phyloP scores from a whole-genome alignment of 2,888 invertebrate species.

The Melinaea marsaeus region DNA sequence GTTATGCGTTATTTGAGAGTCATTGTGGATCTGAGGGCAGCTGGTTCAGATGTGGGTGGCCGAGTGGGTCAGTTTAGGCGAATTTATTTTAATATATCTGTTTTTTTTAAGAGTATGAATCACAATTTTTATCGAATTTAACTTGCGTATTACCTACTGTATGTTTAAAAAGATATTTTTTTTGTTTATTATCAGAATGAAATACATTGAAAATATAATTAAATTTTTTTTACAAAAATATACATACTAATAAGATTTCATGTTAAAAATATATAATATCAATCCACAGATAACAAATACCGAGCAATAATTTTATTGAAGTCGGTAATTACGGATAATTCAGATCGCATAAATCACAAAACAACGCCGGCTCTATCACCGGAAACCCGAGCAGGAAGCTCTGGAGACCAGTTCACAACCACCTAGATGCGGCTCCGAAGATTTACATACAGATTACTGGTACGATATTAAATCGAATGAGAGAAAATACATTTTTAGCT shows the following conservation, averaged over 20 bases:
- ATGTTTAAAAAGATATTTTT: too few species aligned
- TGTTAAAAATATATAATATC: too few species aligned
- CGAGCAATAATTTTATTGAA: conserved; percentile 45
- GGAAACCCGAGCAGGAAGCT: conserved; percentile 66
- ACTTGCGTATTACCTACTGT: too few species aligned
- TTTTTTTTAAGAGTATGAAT: too few species aligned
- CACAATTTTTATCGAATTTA: too few species aligned
- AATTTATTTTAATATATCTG: conserved; percentile 11
- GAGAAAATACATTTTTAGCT: too few species aligned
- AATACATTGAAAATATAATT: too few species aligned
- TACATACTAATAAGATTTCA: too few species aligned
- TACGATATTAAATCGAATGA: too few species aligned
- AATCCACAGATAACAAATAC: conserved; percentile 20
- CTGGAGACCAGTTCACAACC: conserved; percentile 51
- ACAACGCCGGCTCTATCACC: conserved; percentile 58
- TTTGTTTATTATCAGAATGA: too few species aligned
- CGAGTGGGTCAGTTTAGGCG: conserved; percentile 23
- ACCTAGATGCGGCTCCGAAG: conserved; percentile 41
- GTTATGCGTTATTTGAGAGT: conserved; percentile 71
- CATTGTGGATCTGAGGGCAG: conserved; percentile 56
- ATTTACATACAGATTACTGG: too few species aligned
- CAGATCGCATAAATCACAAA: conserved; percentile 69
- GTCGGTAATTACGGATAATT: conserved; percentile 65
- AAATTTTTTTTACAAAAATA: too few species aligned
- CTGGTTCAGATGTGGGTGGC: conserved; percentile 45